phyloP scores from a whole-genome alignment of 1,140 invertebrate genomes.

The Kradibia gibbosae region DNA sequence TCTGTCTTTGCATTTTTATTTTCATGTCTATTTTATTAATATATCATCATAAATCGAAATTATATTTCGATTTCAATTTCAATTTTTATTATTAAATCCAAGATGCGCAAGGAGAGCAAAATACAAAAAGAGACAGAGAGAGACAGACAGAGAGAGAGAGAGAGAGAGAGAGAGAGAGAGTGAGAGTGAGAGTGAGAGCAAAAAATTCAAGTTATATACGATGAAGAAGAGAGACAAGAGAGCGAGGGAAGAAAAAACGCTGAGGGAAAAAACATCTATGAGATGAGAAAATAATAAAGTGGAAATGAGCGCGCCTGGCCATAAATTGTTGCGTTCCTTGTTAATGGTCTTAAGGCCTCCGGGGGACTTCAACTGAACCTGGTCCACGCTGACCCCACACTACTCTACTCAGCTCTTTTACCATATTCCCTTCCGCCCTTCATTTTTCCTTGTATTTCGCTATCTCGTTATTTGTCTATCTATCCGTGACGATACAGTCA shows the following conservation, averaged over 20 bases:
- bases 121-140: constrained; percentile 16
- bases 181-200: constrained; percentile 24
- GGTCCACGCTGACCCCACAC: constrained; percentile 59
- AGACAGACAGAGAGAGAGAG: constrained; percentile 14
- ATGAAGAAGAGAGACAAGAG: constrained; percentile 53
- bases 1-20: no score
- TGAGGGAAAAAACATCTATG: constrained; percentile 68
- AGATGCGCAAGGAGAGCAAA: constrained; percentile 44
- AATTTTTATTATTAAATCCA: constrained; percentile 62
- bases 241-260: constrained; percentile 57
- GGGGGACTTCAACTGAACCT: constrained; percentile 68
- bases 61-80: no score
- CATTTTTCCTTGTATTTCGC: background rate
- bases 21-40: no score
- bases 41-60: no score
- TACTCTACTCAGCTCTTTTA: constrained; percentile 41
- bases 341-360: constrained; percentile 70
- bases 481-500: background rate
- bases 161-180: constrained; percentile 1
- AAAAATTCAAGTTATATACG: constrained; percentile 46
- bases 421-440: background rate
- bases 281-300: constrained; percentile 74
- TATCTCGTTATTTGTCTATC: background rate
- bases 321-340: constrained; percentile 73
- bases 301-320: constrained; percentile 72